A percentile compares a stretch with the other conserved stretches of the same genome.
Conservation (phyloP, 1,140 invertebrate genomes). For the Drosophila hydei region DNA sequence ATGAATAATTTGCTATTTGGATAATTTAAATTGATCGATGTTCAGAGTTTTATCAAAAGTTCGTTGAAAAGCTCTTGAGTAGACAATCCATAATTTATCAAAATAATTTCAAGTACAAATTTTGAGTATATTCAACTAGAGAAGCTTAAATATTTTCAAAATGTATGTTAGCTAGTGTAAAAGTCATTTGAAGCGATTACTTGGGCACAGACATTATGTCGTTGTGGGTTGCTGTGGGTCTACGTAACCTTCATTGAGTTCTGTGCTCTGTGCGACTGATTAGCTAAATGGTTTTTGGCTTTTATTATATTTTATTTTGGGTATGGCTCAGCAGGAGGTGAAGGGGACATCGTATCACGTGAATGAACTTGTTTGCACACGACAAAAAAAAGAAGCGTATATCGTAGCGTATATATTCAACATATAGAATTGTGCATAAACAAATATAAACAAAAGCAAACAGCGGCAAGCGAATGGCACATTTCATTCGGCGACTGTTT, state of each 20-base stretch:
- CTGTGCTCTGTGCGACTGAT: slow-evolving; percentile 48
- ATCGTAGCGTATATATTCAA: slow-evolving; percentile 7
- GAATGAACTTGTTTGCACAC: slow-evolving; percentile 66
- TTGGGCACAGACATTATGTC: slow-evolving; percentile 10
- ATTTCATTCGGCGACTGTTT: slow-evolving; percentile 44
- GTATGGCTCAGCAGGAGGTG: not conserved
- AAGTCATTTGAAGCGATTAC: slow-evolving; percentile 6
- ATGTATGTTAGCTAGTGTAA: slow-evolving; percentile 18
- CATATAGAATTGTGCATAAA: slow-evolving; percentile 2
- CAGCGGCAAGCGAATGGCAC: slow-evolving; percentile 9
- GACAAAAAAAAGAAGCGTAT: slow-evolving; percentile 30
- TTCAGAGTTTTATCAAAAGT: too few species aligned
- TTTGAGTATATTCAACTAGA: too few species aligned
- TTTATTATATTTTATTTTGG: slow-evolving; percentile 11
- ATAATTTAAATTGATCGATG: too few species aligned
- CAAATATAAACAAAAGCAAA: slow-evolving; percentile 25
- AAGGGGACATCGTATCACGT: slow-evolving; percentile 46
- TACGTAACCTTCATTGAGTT: slow-evolving; percentile 39
- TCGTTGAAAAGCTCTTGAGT: too few species aligned
- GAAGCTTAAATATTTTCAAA: not conserved
- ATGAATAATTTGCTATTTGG: too few species aligned
- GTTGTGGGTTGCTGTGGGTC: slow-evolving; percentile 8
- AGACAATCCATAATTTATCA: too few species aligned
- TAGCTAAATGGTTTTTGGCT: slow-evolving; percentile 48
- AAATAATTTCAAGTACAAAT: too few species aligned